Evolutionary conservation across 2,888 invertebrate species (phyloP).

Genomic region (Pantelozetes paolii): DNA sequence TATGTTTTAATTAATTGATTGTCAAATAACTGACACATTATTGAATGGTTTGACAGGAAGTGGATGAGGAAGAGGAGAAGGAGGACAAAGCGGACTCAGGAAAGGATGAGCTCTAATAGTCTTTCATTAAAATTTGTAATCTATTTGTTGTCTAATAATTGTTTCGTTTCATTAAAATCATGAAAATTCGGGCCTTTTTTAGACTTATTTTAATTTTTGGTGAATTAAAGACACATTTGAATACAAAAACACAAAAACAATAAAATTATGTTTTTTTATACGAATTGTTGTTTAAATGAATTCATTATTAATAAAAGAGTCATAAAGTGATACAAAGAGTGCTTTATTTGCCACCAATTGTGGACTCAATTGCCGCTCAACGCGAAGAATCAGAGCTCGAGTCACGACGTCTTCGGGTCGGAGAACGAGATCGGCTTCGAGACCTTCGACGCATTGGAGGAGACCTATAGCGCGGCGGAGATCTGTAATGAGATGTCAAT

Average conservation of each 20-base stretch:
- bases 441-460: slow-evolving; percentile 38
- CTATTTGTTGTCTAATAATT: slow-evolving; percentile 34
- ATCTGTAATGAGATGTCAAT: not conserved
- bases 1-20: slow-evolving; percentile 23
- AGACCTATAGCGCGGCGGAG: slow-evolving; percentile 34
- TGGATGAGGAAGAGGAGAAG: slow-evolving; percentile 47
- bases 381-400: slow-evolving; percentile 34
- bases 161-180: slow-evolving; percentile 31
- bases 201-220: slow-evolving; percentile 27
- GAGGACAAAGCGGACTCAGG: slow-evolving; percentile 45
- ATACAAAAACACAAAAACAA: not conserved
- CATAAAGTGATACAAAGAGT: not conserved
- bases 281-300: not conserved
- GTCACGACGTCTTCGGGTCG: slow-evolving; percentile 19
- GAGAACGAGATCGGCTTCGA: slow-evolving; percentile 36
- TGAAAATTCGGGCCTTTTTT: slow-evolving; percentile 33
- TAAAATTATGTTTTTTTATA: slow-evolving; percentile 34
- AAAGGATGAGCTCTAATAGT: slow-evolving; percentile 47
- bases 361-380: not conserved
- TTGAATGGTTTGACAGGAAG: slow-evolving; percentile 43
- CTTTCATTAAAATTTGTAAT: slow-evolving; percentile 38
- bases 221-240: not conserved
- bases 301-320: not conserved
- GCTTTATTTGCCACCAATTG: not conserved
- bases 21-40: not conserved